phyloP scores from a whole-genome alignment of 2,797 vertebrate species.

The Harpagifer antarcticus region DNA sequence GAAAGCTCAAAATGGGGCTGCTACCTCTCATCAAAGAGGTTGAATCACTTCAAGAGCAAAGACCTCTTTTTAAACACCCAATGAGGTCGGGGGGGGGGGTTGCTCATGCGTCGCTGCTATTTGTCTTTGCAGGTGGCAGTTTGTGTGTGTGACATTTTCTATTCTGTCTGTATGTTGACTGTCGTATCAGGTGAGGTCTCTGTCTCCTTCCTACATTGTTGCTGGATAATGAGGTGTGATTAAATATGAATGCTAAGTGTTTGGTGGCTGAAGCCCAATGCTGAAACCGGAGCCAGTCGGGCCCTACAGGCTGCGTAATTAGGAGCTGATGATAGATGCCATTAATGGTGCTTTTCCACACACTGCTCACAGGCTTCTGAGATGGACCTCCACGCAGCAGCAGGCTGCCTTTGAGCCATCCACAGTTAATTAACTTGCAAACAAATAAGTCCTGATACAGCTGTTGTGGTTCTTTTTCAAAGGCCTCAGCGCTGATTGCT shows the following conservation, averaged over 20 bases:
- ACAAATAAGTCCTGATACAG: conserved; percentile 65
- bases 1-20: conserved; percentile 66
- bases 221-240: conserved; percentile 85
- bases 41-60: conserved; percentile 70
- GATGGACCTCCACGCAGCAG: conserved; percentile 69
- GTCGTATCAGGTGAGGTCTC: conserved; percentile 81
- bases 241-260: conserved; percentile 90
- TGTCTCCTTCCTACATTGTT: conserved; percentile 86
- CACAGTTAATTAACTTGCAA: conserved; percentile 79
- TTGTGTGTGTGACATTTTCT: conserved; percentile 42
- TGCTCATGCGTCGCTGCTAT: conserved; percentile 26
- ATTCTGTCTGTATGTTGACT: conserved; percentile 61
- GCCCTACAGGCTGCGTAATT: conserved; percentile 83
- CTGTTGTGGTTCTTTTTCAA: conserved; percentile 37
- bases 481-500: conserved; percentile 36
- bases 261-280: conserved; percentile 86
- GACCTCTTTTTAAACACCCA: conserved; percentile 24
- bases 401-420: conserved; percentile 66
- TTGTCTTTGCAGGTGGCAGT: conserved; percentile 59
- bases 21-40: conserved; percentile 72
- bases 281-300: conserved; percentile 82
- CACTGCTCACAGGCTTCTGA: conserved; percentile 47
- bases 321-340: conserved; percentile 86
- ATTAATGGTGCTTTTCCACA: conserved; percentile 76
- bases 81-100: conserved; percentile 5